Evolutionary conservation across 2,113 vertebrate species (phyloP).

Genomic region (Heteronetta atricapilla): DNA sequence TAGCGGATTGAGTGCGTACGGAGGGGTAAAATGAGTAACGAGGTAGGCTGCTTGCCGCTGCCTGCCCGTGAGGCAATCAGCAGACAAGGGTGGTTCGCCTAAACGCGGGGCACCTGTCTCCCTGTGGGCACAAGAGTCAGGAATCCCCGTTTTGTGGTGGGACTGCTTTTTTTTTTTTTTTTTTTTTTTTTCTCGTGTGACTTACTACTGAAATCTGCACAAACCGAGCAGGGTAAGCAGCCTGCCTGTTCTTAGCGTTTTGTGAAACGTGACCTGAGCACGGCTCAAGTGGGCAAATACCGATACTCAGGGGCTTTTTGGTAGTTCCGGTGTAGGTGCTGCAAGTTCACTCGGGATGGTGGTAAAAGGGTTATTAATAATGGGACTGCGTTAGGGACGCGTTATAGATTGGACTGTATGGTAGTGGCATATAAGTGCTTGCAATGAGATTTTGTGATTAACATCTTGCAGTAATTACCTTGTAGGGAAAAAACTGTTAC

Average conservation of each 20-base stretch:
- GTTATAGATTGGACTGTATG: background rate
- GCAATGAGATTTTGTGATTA: background rate
- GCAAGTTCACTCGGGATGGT: background rate
- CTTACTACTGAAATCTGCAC: background rate
- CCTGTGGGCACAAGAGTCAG: background rate
- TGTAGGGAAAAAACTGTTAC: background rate
- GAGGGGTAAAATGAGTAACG: background rate
- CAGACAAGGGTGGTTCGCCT: background rate
- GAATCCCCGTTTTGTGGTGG: background rate
- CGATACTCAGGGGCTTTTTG: rapidly evolving
- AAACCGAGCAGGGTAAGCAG: background rate
- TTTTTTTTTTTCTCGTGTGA: background rate
- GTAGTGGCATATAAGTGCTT: background rate
- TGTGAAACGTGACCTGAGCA: rapidly evolving
- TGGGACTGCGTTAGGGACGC: background rate
- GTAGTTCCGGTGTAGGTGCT: background rate
- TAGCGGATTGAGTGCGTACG: background rate
- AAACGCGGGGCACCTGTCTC: background rate
- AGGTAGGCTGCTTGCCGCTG: background rate
- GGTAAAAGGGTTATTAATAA: background rate
- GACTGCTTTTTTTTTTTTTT: background rate
- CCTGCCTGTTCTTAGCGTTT: background rate
- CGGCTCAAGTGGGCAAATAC: rapidly evolving
- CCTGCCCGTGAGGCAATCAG: background rate
- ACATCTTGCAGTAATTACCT: background rate